Evolutionary conservation across 2,888 invertebrate species (phyloP), one percentile per base, ranked within the genome.

Genomic region (Calliphora vomitoria): DNA sequence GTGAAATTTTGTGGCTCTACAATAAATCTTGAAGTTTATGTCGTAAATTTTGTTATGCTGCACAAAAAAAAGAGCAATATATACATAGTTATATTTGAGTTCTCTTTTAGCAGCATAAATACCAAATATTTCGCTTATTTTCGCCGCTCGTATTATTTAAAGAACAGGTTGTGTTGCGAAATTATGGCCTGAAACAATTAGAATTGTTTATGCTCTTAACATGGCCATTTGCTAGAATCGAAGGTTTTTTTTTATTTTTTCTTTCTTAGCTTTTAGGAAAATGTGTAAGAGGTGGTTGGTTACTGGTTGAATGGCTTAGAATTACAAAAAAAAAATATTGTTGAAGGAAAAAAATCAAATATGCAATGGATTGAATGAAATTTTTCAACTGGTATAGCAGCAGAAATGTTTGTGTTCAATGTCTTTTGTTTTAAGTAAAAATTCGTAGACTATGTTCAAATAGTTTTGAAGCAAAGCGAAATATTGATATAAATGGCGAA

Each of bases 141-240:
- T 58, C 8, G 6, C 20, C 25, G 50, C n/a, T 15, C n/a, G 0
- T 20, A 20, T 76, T 64, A 53, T 66, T 64, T 50, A 50, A 55
- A 25, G 60, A 83, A 83, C 82, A 71, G 76, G 82, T 83, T 83
- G 82, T 76, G 44, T 69, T 62, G 62, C 50, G 4, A 83, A 83
- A 76, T 71, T 69, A 76, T 76, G 82, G 76, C 62, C 68, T 62
- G 50, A 76, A 83, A 44, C 76, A 71, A 83, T 83, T 83, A 83
- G 69, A 83, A 83, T 83, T 69, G 41, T 35, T 83, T 76, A 62
- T 76, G 76, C 76, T 83, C 47, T 50, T 50, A 82, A 75, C 47
- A 75, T 82, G 75, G 47, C 13, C 69, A 75, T 68, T 50, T 74
- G 74, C n/a, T 47, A 53, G 20, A n/a, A 64, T 35, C 18, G 41